Conservation (phyloP, 2,113 vertebrate species). For the Eulacestoma nigropectus region DNA sequence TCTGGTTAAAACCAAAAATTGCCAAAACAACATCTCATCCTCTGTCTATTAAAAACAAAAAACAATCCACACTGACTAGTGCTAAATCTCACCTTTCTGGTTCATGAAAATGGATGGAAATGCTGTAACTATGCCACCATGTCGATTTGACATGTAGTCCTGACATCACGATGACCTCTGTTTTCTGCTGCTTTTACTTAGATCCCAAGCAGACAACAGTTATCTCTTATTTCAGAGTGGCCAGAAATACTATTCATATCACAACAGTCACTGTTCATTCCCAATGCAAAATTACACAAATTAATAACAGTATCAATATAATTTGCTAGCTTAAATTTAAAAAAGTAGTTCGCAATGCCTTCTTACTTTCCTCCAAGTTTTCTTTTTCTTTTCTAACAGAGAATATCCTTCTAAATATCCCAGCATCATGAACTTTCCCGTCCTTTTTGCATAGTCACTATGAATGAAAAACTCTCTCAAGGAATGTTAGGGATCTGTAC, state of each 20-base stretch:
- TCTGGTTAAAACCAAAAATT: not conserved
- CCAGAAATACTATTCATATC: not conserved
- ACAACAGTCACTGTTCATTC: not conserved
- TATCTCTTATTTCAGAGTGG: not conserved
- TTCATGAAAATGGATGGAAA: not conserved
- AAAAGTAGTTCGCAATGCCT: not conserved
- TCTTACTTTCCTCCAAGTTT: not conserved
- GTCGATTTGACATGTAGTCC: not conserved
- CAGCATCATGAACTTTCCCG: not conserved
- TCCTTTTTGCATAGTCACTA: accelerated
- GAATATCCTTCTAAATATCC: not conserved
- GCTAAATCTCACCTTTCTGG: not conserved
- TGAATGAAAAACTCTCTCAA: not conserved
- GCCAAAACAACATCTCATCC: not conserved
- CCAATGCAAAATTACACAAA: not conserved
- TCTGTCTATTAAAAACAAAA: not conserved
- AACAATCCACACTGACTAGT: not conserved
- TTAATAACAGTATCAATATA: not conserved
- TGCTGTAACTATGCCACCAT: not conserved
- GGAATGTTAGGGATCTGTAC: not conserved
- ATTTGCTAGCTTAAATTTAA: not conserved
- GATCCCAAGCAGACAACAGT: not conserved
- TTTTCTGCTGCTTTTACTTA: not conserved
- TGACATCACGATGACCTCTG: not conserved
- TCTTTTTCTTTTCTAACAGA: not conserved